Evolutionary conservation across 2,113 vertebrate species (phyloP), one percentile per base, ranked within the genome.

Genomic region (Myocastor coypus): DNA sequence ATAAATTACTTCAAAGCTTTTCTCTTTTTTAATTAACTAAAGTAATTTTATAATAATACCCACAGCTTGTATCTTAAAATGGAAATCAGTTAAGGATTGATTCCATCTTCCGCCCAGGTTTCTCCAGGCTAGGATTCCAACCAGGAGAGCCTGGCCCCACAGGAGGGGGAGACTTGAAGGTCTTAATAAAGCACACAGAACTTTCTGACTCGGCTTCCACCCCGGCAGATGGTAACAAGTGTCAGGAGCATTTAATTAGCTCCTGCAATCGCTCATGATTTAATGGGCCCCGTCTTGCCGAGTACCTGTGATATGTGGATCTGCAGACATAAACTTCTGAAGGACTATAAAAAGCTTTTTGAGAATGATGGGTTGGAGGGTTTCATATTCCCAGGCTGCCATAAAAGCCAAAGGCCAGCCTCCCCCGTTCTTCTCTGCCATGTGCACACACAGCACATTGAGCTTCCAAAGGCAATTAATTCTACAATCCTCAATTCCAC

Each of bases 11-110:
- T 97, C 98, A 96, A 97, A 98, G 96, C 94, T 91, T 94, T 92
- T 34, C 93, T 66, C 50, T 68, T 98, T 98, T 98, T 98, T 98
- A 97, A 98, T 98, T 97, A 98, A 97, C 97, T 97, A 96, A 42
- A 97, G 97, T 96, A 52, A 94, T 97, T 98, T 95, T 87, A 82
- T 86, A 95, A 96, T 82, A 86, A 22, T 96, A 94, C 97, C 37
- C 82, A 81, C 73, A 14, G 37, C 94, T 78, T 83, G 61, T 88
- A 59, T 97, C 73, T 95, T 1, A 3, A 95, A 93, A 80, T 59
- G 81, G 92, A 63, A 94, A 91, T 69, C 0, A 0, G 68, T 59
- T 78, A 85, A 42, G 94, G 90, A 78, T 55, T 3, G 1, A 4
- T 37, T 2, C 6, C 0, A 1, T 88, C 78, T 66, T 13, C 75